Percentiles rank a stretch among this genome's conserved stretches.
These are phyloP conservation scores for Tenthredo distinguenda DNA, from an alignment of 2,888 invertebrate species.

Conservation along the genomic window DNA sequence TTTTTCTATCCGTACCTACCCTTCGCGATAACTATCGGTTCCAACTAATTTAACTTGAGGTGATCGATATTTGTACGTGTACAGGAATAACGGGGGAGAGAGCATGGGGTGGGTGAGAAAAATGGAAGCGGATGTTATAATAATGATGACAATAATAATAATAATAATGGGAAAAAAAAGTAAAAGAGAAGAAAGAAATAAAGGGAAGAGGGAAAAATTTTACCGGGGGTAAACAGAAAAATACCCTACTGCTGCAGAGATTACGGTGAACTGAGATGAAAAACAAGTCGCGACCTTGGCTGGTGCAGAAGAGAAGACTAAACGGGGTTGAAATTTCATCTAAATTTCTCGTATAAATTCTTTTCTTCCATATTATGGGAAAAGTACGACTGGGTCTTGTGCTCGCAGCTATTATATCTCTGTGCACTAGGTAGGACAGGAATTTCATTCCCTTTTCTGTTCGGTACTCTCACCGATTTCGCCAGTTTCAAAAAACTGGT, in stretches of 20 bases:
- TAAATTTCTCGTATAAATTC: neutral
- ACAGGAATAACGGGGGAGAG: neutral
- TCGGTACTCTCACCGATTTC: too few relatives aligned
- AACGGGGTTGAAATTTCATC: conserved; percentile 21
- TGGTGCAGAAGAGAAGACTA: neutral
- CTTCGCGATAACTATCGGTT: neutral
- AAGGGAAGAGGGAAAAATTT: neutral
- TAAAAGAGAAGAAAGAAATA: conserved; percentile 47
- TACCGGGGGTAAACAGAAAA: conserved; percentile 29
- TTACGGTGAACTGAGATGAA: neutral
- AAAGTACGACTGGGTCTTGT: too few relatives aligned
- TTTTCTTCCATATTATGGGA: neutral
- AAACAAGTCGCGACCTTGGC: conserved; percentile 23
- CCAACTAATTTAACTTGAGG: neutral
- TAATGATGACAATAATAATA: conserved; percentile 45
- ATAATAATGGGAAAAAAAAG: conserved; percentile 16
- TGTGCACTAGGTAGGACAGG: too few relatives aligned
- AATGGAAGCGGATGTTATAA: neutral
- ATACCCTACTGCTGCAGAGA: neutral
- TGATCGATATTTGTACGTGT: neutral
- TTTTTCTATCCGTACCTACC: neutral
- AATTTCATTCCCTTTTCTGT: too few relatives aligned
- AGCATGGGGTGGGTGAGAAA: conserved; percentile 36
- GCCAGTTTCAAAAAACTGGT: too few relatives aligned
- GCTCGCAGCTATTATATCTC: too few relatives aligned